Base-by-base conservation (phyloP, 92 coral and sea anemone species). In the Phymanthus crucifer region DNA sequence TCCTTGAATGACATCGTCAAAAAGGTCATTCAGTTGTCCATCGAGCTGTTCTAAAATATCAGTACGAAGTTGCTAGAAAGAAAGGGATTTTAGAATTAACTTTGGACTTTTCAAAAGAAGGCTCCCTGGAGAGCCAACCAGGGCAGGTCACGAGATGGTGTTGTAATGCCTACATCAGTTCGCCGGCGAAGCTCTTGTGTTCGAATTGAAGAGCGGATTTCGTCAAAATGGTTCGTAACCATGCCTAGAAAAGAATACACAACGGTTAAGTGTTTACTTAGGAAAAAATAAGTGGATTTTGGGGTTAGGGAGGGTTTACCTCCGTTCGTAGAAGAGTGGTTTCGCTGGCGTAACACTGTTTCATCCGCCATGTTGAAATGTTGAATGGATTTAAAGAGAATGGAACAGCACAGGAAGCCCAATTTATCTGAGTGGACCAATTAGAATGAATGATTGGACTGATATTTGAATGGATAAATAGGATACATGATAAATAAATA, bases 21-120 rank as follows among this genome's bases (percentile, higher is more conserved):
- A 73, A 38, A 92, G 73, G 9, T 86, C 97, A 65, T 73, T 84
- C 38, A 92, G 57, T 13, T 92, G 97, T 1, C 97, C 92, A 35
- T 92, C 97, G 35, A 92, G 87, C 54, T 92, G 97, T 48, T 92
- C 97, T 14, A 92, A 57, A 21, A 92, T 78, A 56, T 86, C 93
- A 1, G 83, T 72, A 72, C 89, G 89, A 82, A 91, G 87, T 87
- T 87, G 87, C 97, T 92, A 31, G 29, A 32, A 76, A 72, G 21
- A 2, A n/a, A 66, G 35, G 18, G 14, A 69, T 34, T 21, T 9
- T 38, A 74, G 48, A 57, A 45, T 45, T 16, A 52, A 33, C 64
- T 33, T 26, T 72, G 34, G 31, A 14, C 37, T 64, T 37, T 37
- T n/a, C n/a, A 43, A 21, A 37, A 47, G 0, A 27, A 50, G 72